Base-by-base conservation (phyloP, 2,797 vertebrate species). In the Fistularia commersonii region DNA sequence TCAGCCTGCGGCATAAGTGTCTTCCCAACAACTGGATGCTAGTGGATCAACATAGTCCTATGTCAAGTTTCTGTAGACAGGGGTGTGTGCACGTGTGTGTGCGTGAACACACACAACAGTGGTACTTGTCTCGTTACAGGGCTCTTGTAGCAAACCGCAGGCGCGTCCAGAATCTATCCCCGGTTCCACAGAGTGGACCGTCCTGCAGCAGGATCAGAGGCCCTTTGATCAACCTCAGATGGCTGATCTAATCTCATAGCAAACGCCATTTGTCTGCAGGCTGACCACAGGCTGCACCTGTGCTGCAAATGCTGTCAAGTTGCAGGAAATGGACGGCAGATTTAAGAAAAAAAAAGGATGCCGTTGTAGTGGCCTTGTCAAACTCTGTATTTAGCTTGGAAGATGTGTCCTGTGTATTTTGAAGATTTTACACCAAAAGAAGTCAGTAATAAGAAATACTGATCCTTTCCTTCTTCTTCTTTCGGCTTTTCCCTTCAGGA, bases 151-250 rank as follows among this genome's bases (percentile, higher is more conserved):
- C 1, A 41, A 8, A n/a, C 23, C 11, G 52, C 42, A 45, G 50
- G 49, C 54, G 23, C 52, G n/a, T n/a, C n/a, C n/a, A n/a, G n/a
- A n/a, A 14, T 38, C 45, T 15, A 38, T 48, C 53, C 14, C 46
- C 11, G 56, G 54, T 65, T 72, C 34, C 64, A 41, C 32, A 6
- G 50, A 47, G 53, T 45, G 72, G 74, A 66, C 62, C 10, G 69
- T 65, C 48, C 59, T n/a, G 57, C 3, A 8, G 37, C 50, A 2
- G 14, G 70, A 65, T 72, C 70, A 62, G 69, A 79, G 69, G 41
- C 13, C 75, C 76, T 80, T 77, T 80, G 80, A 86, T 87, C 79
- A 75, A 48, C 58, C 45, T 66, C 58, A 66, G 72, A 66, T 54
- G 23, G 56, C 46, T 55, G 38, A 59, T 76, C 75, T 67, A 45